Evolutionary conservation across 92 coral and sea anemone species (phyloP), one percentile per base, ranked within the genome.

Genomic region (Palythoa grandiflora): DNA sequence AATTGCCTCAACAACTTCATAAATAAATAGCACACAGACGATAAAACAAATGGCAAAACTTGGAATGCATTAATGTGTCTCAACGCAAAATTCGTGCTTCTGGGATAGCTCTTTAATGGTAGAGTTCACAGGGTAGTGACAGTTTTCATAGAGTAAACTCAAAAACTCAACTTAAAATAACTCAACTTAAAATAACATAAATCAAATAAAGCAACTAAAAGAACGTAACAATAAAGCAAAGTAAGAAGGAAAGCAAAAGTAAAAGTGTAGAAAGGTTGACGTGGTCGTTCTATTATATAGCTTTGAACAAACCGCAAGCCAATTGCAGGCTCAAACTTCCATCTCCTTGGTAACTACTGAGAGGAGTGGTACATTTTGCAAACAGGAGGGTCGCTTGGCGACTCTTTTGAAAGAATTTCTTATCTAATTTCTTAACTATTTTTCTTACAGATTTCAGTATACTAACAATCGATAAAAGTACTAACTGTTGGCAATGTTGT

Each of bases 381-480:
- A 53, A 15, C 59, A 10, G 14, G 14, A 9, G 9, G 8, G 12
- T 38, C 52, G 78, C 55, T 40, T 40, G 53, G 53, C 78, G 54
- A 73, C 39, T 73, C 78, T 39, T 73, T 73, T 73, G 78, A 73
- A 73, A 73, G 78, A 73, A 37, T 73, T 73, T 73, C 57, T 73
- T 48, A 73, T 38, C 78, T 73, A 73, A 73, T 73, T 39, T 73
- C 78, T 73, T 40, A 73, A 73, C 78, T 73, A 28, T 73, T 73
- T 73, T 21, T 39, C 53, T 21, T 73, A 73, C 78, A 73, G 78
- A 73, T 73, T 73, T 73, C 78, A 73, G 78, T 73, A 73, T 73
- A 73, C 55, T 40, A 73, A 73, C 78, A 73, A 73, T 73, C 78
- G 78, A 73, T 73, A 73, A 39, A 73, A 73, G 78, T 73, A 73